Conservation (phyloP, 2,888 invertebrate genomes). For the Calameuta idolon region DNA sequence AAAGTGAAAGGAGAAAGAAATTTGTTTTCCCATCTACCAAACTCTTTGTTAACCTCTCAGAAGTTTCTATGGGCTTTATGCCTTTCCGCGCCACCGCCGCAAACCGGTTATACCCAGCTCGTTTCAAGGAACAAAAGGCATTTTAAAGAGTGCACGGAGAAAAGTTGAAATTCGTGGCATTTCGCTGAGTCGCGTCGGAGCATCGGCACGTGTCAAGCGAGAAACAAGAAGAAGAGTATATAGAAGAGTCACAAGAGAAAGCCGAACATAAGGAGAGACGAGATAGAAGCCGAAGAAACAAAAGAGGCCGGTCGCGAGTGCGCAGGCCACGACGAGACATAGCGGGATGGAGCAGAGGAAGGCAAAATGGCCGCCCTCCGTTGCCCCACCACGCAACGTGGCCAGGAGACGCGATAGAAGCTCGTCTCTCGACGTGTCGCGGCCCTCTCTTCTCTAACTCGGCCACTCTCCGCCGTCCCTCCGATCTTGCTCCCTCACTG, state of each 20-base stretch:
- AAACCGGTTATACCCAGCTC: neutral
- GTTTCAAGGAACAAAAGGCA: neutral
- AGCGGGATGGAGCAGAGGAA: constrained; percentile 23
- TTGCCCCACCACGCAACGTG: constrained; percentile 32
- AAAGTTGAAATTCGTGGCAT: constrained; percentile 20
- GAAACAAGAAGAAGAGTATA: constrained; percentile 8
- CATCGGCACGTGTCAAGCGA: constrained; percentile 57
- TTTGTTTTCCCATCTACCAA: neutral
- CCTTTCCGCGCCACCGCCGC: neutral
- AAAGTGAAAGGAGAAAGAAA: neutral
- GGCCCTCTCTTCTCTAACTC: constrained; percentile 9
- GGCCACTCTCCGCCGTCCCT: constrained; percentile 24
- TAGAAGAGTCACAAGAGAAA: neutral
- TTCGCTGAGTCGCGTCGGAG: constrained; percentile 38
- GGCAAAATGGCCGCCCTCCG: constrained; percentile 49
- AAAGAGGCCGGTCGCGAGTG: neutral
- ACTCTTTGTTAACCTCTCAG: neutral
- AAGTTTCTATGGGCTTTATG: neutral
- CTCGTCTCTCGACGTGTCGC: constrained; percentile 7
- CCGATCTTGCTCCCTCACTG: constrained; percentile 9
- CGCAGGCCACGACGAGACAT: neutral
- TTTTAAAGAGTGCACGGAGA: neutral
- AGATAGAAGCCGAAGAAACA: neutral
- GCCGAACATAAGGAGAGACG: constrained; percentile 44
- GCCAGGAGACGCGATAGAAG: neutral